Evolutionary conservation across 2,113 vertebrate species (phyloP).

Genomic region (Gopherus evgoodei): DNA sequence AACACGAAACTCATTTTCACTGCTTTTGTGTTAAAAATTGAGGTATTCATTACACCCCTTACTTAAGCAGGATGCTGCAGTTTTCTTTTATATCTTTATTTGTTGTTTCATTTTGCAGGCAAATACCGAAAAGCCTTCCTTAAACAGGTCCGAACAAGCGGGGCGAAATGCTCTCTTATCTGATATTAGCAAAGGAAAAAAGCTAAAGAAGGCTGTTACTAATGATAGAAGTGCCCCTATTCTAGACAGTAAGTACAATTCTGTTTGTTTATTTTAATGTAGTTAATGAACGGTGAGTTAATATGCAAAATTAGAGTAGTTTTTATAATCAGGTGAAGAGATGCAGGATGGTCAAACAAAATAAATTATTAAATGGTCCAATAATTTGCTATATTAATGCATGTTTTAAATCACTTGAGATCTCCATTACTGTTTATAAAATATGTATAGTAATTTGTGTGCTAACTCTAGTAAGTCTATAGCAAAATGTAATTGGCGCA

Average conservation of each 20-base stretch:
- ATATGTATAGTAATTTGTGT: background rate
- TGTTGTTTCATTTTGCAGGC: constrained; percentile 82
- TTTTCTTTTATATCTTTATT: background rate
- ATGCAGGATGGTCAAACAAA: background rate
- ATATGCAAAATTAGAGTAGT: constrained; percentile 1
- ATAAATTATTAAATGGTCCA: background rate
- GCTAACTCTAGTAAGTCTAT: background rate
- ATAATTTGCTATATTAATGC: background rate
- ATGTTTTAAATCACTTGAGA: background rate
- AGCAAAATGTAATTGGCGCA: background rate
- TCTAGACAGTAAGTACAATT: constrained; percentile 90
- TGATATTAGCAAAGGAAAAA: constrained; percentile 92
- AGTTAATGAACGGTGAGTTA: background rate
- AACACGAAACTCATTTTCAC: background rate
- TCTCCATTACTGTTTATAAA: constrained; percentile 16
- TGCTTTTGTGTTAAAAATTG: background rate
- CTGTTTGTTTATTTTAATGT: background rate
- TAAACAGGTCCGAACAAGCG: constrained; percentile 85
- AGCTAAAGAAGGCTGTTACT: constrained; percentile 94
- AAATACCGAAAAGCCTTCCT: constrained; percentile 89
- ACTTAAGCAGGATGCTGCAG: background rate
- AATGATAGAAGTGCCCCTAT: constrained; percentile 92
- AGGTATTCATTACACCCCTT: background rate
- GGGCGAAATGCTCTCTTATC: constrained; percentile 90
- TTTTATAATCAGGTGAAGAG: background rate